Percentiles rank a stretch among this genome's conserved stretches.
Conservation (phyloP, 2,113 vertebrate genomes). For the Micromys minutus region DNA sequence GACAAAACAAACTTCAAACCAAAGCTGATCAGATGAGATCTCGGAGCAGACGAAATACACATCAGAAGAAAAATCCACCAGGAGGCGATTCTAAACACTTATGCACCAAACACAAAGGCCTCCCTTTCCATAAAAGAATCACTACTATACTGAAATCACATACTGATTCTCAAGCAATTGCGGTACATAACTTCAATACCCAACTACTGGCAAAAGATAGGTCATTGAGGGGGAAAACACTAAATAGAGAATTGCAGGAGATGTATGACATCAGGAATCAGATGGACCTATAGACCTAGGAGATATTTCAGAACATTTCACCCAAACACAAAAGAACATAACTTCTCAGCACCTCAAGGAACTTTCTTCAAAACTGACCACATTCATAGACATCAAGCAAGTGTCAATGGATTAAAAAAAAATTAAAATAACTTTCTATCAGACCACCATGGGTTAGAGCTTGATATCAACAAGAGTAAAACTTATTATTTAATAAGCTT, state of each 20-base stretch:
- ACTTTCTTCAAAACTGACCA: background rate
- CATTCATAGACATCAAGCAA: background rate
- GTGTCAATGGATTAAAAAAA: background rate
- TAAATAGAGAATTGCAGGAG: background rate
- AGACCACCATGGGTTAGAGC: background rate
- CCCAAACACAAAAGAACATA: background rate
- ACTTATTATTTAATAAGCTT: no score
- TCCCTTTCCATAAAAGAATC: background rate
- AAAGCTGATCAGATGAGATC: background rate
- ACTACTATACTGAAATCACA: background rate
- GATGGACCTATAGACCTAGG: background rate
- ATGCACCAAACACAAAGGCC: background rate
- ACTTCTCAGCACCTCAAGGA: background rate
- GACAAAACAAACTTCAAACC: no score
- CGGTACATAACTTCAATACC: background rate
- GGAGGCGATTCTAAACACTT: background rate
- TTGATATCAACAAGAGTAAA: background rate
- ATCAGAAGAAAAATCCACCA: background rate
- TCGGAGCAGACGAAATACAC: background rate
- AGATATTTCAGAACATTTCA: background rate
- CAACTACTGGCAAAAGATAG: background rate
- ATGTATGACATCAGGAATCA: background rate
- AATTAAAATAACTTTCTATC: background rate
- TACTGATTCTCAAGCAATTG: background rate
- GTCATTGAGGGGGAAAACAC: background rate